A percentile compares a stretch with the other conserved stretches of the same genome.
Conservation (phyloP, 1,140 invertebrate species). For the Macrotrachela quadricornifera region DNA sequence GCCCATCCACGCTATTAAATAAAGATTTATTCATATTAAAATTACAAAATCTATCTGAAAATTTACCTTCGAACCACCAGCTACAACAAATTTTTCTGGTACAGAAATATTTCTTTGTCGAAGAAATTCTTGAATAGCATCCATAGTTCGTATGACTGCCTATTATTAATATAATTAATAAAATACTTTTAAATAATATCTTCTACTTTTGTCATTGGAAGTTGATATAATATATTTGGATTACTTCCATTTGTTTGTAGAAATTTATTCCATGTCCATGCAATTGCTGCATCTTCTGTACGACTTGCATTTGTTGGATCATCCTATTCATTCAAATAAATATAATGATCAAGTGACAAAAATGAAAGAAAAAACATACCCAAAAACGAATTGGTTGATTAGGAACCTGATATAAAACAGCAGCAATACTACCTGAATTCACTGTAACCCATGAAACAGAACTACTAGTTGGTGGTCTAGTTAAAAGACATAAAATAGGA, state of each 20-base stretch:
- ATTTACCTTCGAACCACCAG: not conserved
- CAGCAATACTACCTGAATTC: constrained; percentile 13
- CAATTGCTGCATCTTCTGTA: constrained; percentile 16
- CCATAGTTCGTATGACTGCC: too few species aligned
- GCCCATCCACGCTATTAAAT: constrained; percentile 1
- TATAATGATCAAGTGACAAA: too few species aligned
- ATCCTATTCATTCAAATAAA: too few species aligned
- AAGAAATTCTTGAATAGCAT: not conserved
- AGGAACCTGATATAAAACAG: constrained; percentile 17
- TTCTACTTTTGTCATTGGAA: constrained; percentile 22
- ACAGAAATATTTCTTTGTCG: not conserved
- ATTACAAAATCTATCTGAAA: too few species aligned
- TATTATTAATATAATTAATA: too few species aligned
- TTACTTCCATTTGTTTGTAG: constrained; percentile 11
- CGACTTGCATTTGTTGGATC: constrained; percentile 14
- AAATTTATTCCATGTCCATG: constrained; percentile 21
- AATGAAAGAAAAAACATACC: constrained; percentile 11
- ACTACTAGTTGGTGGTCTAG: constrained; percentile 14
- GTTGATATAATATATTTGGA: constrained; percentile 9
- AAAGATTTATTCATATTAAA: too few species aligned
- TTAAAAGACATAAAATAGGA: constrained; percentile 10
- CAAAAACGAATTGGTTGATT: constrained; percentile 18
- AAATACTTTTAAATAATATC: constrained; percentile 17
- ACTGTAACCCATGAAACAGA: constrained; percentile 14
- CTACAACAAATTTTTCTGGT: constrained; percentile 2